These are phyloP conservation scores for Platorchestia sp. DNA, from an alignment of 1,140 invertebrate species.

Conservation along the genomic window DNA sequence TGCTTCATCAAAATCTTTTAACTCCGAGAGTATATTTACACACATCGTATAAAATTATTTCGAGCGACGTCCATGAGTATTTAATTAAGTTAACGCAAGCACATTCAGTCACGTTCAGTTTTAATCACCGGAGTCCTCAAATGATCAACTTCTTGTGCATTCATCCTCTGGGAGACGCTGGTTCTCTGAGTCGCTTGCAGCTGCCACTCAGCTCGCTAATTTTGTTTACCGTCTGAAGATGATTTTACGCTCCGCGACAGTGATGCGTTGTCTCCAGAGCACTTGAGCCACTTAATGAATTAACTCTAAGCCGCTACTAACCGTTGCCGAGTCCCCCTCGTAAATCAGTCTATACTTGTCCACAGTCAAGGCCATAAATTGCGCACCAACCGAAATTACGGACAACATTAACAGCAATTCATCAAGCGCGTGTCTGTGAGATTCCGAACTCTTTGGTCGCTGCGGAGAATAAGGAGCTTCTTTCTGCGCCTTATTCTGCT, in stretches of 20 bases:
- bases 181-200: background rate
- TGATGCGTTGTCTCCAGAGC: background rate
- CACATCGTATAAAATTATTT: background rate
- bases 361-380: constrained; percentile 38
- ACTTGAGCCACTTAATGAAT: constrained; percentile 47
- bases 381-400: constrained; percentile 21
- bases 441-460: background rate
- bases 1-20: too few species aligned
- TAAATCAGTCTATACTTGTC: constrained; percentile 52
- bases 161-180: background rate
- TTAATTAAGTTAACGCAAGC: background rate
- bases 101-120: background rate
- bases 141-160: background rate
- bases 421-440: background rate
- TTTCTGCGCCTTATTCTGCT: background rate
- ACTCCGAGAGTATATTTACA: background rate
- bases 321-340: background rate
- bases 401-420: constrained; percentile 39
- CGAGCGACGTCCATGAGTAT: background rate
- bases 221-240: background rate
- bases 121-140: background rate
- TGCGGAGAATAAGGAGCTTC: background rate
- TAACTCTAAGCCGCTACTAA: constrained; percentile 49
- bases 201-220: background rate
- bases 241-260: background rate